Base-by-base conservation (phyloP, 2,113 vertebrate species). In the Gambusia affinis region DNA sequence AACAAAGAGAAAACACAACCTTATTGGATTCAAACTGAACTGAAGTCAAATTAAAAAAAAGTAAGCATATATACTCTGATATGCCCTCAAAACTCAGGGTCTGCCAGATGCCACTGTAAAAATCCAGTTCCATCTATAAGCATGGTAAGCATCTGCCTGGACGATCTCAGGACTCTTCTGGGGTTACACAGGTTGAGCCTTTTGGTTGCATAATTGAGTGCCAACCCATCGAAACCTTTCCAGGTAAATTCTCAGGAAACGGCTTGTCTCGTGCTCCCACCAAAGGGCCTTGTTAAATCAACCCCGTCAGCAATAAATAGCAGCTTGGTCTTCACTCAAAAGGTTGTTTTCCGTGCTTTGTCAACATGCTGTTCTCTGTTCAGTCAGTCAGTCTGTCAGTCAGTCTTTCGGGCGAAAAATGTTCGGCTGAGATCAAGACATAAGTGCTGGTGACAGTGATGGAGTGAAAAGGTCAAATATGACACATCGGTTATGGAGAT, bases 381-480 rank as follows among this genome's bases (percentile, higher is more conserved):
- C 76, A 61, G 77, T 83, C 75, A 60, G 72, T 77, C 70, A 67
- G 51, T 57, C 51, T 24, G 27, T 1, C 27, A 27, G 51, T 57
- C 44, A 70, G 42, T 80, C 82, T 81, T 85, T 81, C 89, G 87
- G 85, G 84, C 88, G 85, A 78, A 78, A 73, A 72, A 71, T 39
- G 73, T 71, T 82, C 57, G 73, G 78, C 88, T 86, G 82, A 89
- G 75, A 81, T 73, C 1, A 54, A 86, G 77, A 91, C 85, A 73
- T 85, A 85, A 91, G 79, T 64, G 76, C 82, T 42, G 64, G 64
- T 87, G 89, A 91, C 91, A 86, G 85, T 87, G 90, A 91, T 85
- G 78, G 80, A 86, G 84, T 75, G 78, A 88, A 93, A 93, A 93
- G 92, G 92, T 94, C 92, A 92, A 78, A 84, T 88, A 84, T 89